These are phyloP conservation scores for Caenorhabditis auriculariae DNA, from an alignment of 2,888 invertebrate genomes.

Conservation along the genomic window DNA sequence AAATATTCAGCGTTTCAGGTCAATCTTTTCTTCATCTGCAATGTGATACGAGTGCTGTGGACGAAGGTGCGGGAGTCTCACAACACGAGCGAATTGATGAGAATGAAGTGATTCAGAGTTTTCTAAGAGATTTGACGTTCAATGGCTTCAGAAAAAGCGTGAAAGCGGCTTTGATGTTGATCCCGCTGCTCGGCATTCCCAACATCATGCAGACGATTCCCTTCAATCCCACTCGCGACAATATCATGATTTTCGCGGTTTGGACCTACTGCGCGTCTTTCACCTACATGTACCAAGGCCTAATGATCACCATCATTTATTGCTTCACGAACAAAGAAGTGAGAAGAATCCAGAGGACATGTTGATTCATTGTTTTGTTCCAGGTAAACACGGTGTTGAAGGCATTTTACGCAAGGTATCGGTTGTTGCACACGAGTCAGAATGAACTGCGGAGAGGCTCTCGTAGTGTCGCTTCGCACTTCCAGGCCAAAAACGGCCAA, in stretches of 20 bases:
- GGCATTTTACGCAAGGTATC: constrained; percentile 55
- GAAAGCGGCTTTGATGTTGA: constrained; percentile 67
- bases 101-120: constrained; percentile 64
- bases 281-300: constrained; percentile 67
- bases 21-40: constrained; percentile 67
- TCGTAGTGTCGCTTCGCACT: constrained; percentile 52
- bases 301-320: constrained; percentile 67
- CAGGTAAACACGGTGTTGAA: constrained; percentile 59
- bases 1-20: constrained; percentile 62
- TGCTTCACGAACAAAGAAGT: constrained; percentile 68
- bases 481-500: constrained; percentile 44
- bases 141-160: constrained; percentile 65
- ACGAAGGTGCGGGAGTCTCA: constrained; percentile 66
- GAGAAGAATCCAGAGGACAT: background rate
- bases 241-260: constrained; percentile 64
- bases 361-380: constrained; percentile 6
- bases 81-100: constrained; percentile 65
- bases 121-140: background rate
- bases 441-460: constrained; percentile 58
- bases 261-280: constrained; percentile 65
- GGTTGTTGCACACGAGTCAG: constrained; percentile 54
- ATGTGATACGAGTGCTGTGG: constrained; percentile 68
- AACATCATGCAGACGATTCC: constrained; percentile 67
- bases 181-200: constrained; percentile 68
- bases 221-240: constrained; percentile 62